Evolutionary conservation across 2,113 vertebrate genomes (phyloP), one percentile per base, ranked within the genome.

Genomic region (Rissa tridactyla): DNA sequence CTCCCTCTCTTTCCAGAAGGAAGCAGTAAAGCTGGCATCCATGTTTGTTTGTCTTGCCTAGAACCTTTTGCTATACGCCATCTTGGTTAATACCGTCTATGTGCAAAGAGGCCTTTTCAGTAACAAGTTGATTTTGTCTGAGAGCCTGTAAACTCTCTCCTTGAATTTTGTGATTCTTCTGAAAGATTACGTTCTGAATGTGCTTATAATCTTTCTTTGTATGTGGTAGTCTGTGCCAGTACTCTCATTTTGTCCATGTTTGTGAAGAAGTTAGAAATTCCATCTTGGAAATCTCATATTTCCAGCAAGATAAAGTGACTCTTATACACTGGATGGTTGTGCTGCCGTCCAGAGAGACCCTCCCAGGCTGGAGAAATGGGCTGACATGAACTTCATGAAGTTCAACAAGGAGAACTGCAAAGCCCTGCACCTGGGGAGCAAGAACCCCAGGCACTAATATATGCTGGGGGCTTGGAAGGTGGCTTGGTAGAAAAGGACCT

Each of bases 61-160:
- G 52, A 58, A 34, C 18, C 34, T 7, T 79, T 66, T 87, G 23
- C 30, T 84, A 47, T 42, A 71, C 0, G 0, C 17, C 10, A 0
- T 84, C 70, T 14, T 51, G 18, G 6, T 29, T 90, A 30, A 61
- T 92, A 42, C 51, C 29, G 15, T 86, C 94, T 86, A 49, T 13
- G 22, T 64, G 23, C 47, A 27, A 58, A 72, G 68, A 66, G 23
- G 64, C 12, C 46, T 94, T 90, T 90, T 82, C 57, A 72, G 34
- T 72, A 27, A 27, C 1, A 8, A 76, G 20, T 32, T 51, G 12
- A 15, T 96, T 95, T 92, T 93, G 27, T 72, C 79, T 72, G 79
- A 66, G 21, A 72, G 30, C 19, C 0, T 88, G 14, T 69, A 64
- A 93, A 72, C 10, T 40, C 40, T 57, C 5, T 86, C 6, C 58